A percentile compares a stretch with the other conserved stretches of the same genome.
These are phyloP conservation scores for Hiodon tergisus DNA, from an alignment of 2,113 vertebrate species.

Conservation along the genomic window DNA sequence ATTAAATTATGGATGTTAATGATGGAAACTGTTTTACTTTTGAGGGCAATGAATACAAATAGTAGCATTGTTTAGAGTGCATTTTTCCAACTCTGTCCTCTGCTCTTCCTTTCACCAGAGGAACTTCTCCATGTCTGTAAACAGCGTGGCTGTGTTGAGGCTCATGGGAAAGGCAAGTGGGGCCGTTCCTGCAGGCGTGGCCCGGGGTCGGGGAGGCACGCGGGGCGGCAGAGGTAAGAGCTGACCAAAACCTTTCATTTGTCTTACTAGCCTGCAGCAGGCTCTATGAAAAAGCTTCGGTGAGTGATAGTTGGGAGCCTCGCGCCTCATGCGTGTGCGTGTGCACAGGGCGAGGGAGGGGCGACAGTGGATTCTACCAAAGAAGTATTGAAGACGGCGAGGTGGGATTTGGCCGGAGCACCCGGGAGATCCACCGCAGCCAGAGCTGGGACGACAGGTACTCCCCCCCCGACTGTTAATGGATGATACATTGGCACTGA, in stretches of 20 bases:
- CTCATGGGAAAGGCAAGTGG: constrained; percentile 83
- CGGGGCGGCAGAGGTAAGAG: constrained; percentile 76
- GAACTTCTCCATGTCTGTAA: constrained; percentile 93
- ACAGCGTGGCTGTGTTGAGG: constrained; percentile 86
- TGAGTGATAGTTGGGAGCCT: neutral
- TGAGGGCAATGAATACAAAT: neutral
- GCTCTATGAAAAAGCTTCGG: too few relatives aligned
- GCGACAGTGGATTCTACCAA: constrained; percentile 87
- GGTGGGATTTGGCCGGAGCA: constrained; percentile 71
- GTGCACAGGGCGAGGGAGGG: constrained; percentile 73
- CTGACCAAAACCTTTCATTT: neutral
- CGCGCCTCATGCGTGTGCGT: neutral
- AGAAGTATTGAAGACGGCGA: constrained; percentile 83
- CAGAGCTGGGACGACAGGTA: constrained; percentile 92
- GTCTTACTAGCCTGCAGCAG: too few relatives aligned
- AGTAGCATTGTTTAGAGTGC: neutral
- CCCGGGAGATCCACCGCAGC: constrained; percentile 81
- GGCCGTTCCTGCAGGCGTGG: constrained; percentile 62
- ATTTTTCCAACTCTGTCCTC: neutral
- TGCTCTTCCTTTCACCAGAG: constrained; percentile 57
- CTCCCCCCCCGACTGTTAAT: neutral
- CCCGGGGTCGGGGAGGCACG: constrained; percentile 74
- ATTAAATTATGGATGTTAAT: too few relatives aligned
- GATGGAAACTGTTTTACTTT: too few relatives aligned
- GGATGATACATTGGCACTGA: too few relatives aligned